Evolutionary conservation across 2,888 invertebrate species (phyloP).

Genomic region (Crioceris asparagi): DNA sequence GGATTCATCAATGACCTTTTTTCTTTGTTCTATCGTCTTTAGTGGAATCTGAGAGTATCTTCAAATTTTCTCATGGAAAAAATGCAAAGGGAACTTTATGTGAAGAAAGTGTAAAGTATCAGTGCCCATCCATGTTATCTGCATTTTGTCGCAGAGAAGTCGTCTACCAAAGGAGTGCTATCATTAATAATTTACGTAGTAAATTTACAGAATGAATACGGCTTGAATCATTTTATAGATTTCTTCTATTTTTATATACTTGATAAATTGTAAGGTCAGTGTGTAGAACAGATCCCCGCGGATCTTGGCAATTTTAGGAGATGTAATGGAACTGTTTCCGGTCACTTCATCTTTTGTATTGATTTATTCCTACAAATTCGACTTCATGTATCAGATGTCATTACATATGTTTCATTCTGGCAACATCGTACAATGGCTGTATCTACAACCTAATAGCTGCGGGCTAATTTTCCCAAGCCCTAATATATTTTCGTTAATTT

Average conservation of each 20-base stretch:
- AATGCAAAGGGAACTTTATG: constrained; percentile 37
- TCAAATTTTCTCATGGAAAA: constrained; percentile 41
- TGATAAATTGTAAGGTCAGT: too few relatives aligned
- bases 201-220: constrained; percentile 23
- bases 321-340: too few relatives aligned
- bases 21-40: constrained; percentile 29
- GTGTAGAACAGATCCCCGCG: too few relatives aligned
- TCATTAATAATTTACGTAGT: constrained; percentile 33
- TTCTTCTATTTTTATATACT: not conserved
- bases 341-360: too few relatives aligned
- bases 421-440: too few relatives aligned
- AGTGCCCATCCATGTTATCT: constrained; percentile 51
- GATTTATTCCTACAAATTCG: too few relatives aligned
- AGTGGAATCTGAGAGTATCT: constrained; percentile 54
- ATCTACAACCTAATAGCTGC: too few relatives aligned
- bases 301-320: too few relatives aligned
- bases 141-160: constrained; percentile 48
- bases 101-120: constrained; percentile 47
- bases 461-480: too few relatives aligned
- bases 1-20: not conserved
- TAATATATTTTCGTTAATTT: too few relatives aligned
- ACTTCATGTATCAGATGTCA: too few relatives aligned
- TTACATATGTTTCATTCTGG: too few relatives aligned
- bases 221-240: not conserved
- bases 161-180: constrained; percentile 31